phyloP scores from a whole-genome alignment of 1,140 invertebrate species.

The Drosophila tropicalis region DNA sequence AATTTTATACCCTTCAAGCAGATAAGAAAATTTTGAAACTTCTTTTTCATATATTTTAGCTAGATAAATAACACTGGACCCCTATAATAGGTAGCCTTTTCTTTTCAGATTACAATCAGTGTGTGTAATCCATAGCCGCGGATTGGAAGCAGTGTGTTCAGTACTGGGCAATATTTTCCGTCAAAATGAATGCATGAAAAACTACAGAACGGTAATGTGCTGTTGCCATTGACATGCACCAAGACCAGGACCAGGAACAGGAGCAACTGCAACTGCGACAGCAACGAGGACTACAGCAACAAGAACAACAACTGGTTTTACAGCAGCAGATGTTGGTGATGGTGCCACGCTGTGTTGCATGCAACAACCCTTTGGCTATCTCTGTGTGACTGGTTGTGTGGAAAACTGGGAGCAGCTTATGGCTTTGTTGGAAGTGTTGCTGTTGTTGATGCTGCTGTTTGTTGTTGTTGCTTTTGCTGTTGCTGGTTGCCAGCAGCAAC shows the following conservation, averaged over 20 bases:
- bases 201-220: conserved; percentile 73
- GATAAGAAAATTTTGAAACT: too few species aligned
- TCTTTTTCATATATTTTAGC: too few species aligned
- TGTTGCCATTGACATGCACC: conserved; percentile 55
- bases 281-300: conserved; percentile 16
- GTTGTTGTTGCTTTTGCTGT: conserved; percentile 28
- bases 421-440: conserved; percentile 55
- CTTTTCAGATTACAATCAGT: background rate
- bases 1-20: too few species aligned
- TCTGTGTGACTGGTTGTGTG: conserved; percentile 23
- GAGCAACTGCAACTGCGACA: conserved; percentile 13
- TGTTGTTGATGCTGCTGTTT: conserved; percentile 28
- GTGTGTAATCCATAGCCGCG: background rate
- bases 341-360: conserved; percentile 52
- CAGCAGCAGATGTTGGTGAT: conserved; percentile 44
- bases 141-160: background rate
- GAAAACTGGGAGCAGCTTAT: conserved; percentile 57
- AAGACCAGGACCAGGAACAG: background rate
- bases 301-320: conserved; percentile 16
- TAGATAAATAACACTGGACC: too few species aligned
- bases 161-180: conserved; percentile 51
- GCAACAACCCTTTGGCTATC: conserved; percentile 52
- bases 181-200: conserved; percentile 75
- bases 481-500: conserved; percentile 47
- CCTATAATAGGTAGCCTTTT: too few species aligned